Evolutionary conservation across 2,113 vertebrate species (phyloP), one percentile per base, ranked within the genome.

Genomic region (Pyxicephalus adspersus): DNA sequence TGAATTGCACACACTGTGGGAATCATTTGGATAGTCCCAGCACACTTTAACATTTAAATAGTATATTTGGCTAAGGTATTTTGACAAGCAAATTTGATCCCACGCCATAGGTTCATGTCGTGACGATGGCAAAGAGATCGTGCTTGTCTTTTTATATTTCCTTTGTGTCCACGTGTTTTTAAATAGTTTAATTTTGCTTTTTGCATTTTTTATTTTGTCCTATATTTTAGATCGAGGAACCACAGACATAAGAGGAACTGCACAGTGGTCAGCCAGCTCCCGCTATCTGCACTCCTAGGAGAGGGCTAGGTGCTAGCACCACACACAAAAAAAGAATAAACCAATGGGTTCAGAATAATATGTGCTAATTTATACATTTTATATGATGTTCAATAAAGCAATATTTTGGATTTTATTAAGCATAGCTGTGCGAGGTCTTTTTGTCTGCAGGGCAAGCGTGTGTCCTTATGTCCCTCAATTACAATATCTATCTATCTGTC

Each of bases 41-140:
- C 45, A 58, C 34, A 61, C 19, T 28, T 26, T 45, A 26, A 19
- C 11, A 79, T 79, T 60, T 79, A 45, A 60, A 79, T 79, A 50
- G 20, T 60, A 22, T 29, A 79, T 70, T 79, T 79, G 77, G 54
- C 57, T 79, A 61, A 31, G 22, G 29, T 68, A 45, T 55, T 68
- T 79, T 79, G 77, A 79, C 77, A 79, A 50, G 54, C 65, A 70
- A 79, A 79, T 70, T 23, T 38, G 28, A 19, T 65, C 45, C 9
- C 15, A 15, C 6, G 26, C 54, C 16, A 57, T 34, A 58, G 54
- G n/a, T 34, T 18, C 17, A 17, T 5, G 23, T 61, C 58, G 11
- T 61, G 58, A 61, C 23, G 22, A 13, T 13, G 54, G 28, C 20
- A 58, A n/a, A 16, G 70, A 15, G 3, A 8, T 15, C 18, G n/a